phyloP scores from a whole-genome alignment of 2,888 invertebrate genomes.

The Noctua pronuba region DNA sequence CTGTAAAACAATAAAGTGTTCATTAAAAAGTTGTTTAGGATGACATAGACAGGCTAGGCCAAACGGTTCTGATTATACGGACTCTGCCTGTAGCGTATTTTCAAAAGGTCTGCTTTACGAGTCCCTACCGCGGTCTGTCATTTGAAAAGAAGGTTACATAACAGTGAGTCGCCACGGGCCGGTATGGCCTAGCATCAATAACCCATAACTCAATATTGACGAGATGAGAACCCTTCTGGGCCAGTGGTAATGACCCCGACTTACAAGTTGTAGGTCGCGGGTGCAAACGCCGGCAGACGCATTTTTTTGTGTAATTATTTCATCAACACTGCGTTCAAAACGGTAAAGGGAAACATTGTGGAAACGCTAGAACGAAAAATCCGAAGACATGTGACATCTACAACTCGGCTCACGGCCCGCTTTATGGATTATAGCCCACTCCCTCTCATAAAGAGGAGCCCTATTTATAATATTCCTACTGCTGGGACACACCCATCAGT shows the following conservation, averaged over 20 bases:
- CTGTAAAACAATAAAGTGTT: constrained; percentile 69
- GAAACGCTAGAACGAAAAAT: background rate
- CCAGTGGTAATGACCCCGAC: background rate
- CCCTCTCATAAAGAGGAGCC: background rate
- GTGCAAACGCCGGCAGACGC: background rate
- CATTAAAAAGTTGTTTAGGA: background rate
- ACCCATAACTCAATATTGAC: background rate
- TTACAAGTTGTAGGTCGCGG: background rate
- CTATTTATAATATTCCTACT: too few relatives aligned
- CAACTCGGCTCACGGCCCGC: background rate
- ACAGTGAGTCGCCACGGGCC: background rate
- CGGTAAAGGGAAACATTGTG: background rate
- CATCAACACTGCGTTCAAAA: background rate
- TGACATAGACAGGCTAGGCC: background rate
- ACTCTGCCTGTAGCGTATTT: background rate
- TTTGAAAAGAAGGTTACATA: background rate
- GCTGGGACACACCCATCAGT: too few relatives aligned
- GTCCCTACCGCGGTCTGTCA: background rate
- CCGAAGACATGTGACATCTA: background rate
- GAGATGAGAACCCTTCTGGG: background rate
- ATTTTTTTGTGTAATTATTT: background rate
- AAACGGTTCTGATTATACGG: background rate
- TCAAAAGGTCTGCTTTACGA: background rate
- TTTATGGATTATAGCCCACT: background rate
- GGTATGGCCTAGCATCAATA: background rate